Conservation (phyloP, 2,888 invertebrate species). For the Mesopsocus fuscifrons region DNA sequence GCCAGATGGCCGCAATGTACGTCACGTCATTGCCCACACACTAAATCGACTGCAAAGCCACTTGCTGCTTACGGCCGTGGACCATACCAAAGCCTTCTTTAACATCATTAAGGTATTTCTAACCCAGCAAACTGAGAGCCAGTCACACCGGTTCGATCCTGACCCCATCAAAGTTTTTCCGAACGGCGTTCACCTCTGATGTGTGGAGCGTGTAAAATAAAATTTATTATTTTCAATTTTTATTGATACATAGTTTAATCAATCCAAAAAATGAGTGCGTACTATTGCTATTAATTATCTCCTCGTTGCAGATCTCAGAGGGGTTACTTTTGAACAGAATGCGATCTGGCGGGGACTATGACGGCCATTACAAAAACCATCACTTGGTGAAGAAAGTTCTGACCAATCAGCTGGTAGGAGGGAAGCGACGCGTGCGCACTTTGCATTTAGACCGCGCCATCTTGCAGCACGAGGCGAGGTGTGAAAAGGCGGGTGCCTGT, state of each 20-base stretch:
- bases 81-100: slow-evolving; percentile 55
- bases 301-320: slow-evolving; percentile 53
- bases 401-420: slow-evolving; percentile 41
- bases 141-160: too few species aligned
- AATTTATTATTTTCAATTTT: too few species aligned
- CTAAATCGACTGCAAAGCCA: slow-evolving; percentile 41
- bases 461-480: slow-evolving; percentile 40
- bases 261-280: too few species aligned
- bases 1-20: slow-evolving; percentile 49
- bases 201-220: too few species aligned
- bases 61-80: slow-evolving; percentile 45
- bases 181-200: too few species aligned
- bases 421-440: slow-evolving; percentile 38
- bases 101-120: slow-evolving; percentile 7
- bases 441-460: slow-evolving; percentile 43
- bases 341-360: slow-evolving; percentile 33
- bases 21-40: slow-evolving; percentile 37
- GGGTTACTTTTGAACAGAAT: slow-evolving; percentile 35
- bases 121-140: too few species aligned
- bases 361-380: slow-evolving; percentile 44
- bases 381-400: slow-evolving; percentile 38
- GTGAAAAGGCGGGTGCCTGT: slow-evolving; percentile 23
- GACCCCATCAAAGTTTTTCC: too few species aligned
- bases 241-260: too few species aligned
- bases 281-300: too few species aligned